Evolutionary conservation across 2,797 vertebrate genomes (phyloP), one percentile per base, ranked within the genome.

Genomic region (Helicolenus hilgendorfi): DNA sequence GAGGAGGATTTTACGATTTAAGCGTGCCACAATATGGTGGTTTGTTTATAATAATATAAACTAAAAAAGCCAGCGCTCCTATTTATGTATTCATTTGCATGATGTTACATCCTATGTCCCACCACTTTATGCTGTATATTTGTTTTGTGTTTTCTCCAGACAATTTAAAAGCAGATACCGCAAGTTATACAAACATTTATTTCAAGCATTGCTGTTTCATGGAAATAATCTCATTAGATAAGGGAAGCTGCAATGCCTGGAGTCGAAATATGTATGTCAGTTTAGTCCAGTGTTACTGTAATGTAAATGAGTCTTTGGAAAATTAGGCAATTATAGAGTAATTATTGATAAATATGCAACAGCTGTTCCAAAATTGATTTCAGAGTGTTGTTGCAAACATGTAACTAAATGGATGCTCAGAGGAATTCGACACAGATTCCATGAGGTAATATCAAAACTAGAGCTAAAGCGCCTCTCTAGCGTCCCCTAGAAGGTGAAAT

Each of bases 341-440:
- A 89, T 86, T 79, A 85, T 81, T 79, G 58, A 83, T 81, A 60
- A 81, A 89, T 76, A 78, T 88, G 59, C 59, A 89, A 71, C 83
- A 89, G 87, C 83, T 86, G 85, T 55, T 82, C 11, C 35, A 67
- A 55, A 78, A 36, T 20, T 2, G 22, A 26, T 80, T 55, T 36
- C 5, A 11, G 22, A 56, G 26, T 41, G 74, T 74, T 64, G 63
- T 41, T 49, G 35, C 36, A 63, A 79, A 70, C 38, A 70, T 72
- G 36, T 8, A 49, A 53, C 45, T 73, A 38, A 74, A 75, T 41
- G 15, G 65, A 60, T 74, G 9, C 36, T 38, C 3, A 13, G 59
- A 85, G 8, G 31, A 60, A 31, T 68, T 68, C 4, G 35, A 58
- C 29, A 68, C 58, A 38, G 24, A 55, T 27, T 56, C 18, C 72